Evolutionary conservation across 2,888 invertebrate genomes (phyloP).

Genomic region (Aplocera efformata): DNA sequence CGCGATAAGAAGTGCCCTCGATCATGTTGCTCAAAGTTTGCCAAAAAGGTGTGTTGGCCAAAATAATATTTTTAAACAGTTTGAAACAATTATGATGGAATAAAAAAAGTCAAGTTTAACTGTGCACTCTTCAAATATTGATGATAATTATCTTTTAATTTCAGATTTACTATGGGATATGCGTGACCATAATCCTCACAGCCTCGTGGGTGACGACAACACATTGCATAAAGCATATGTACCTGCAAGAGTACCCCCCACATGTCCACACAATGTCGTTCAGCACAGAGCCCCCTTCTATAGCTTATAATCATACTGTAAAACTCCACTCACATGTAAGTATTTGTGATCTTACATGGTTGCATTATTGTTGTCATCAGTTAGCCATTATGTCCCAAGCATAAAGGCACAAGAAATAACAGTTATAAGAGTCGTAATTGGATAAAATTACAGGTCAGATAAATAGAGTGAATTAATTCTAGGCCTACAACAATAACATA

Average conservation of each 20-base stretch:
- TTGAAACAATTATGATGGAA: too few species aligned
- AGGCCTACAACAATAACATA: too few species aligned
- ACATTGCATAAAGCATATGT: conserved; percentile 93
- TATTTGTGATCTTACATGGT: too few species aligned
- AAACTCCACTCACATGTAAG: conserved; percentile 59
- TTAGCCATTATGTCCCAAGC: too few species aligned
- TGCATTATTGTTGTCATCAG: too few species aligned
- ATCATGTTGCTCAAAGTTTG: conserved; percentile 90
- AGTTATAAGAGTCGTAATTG: too few species aligned
- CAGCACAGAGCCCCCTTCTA: conserved; percentile 57
- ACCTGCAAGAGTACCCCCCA: conserved; percentile 77
- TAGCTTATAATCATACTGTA: conserved; percentile 49
- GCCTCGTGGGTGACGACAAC: conserved; percentile 96
- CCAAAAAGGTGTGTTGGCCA: conserved; percentile 86
- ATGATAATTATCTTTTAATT: not conserved
- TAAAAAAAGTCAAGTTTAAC: too few species aligned
- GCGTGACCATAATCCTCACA: conserved; percentile 92
- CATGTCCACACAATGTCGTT: conserved; percentile 62
- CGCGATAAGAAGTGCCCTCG: conserved; percentile 82
- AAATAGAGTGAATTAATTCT: too few species aligned
- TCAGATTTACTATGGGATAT: conserved; percentile 93
- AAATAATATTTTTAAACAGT: too few species aligned
- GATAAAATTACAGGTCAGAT: too few species aligned
- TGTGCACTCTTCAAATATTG: not conserved
- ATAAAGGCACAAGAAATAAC: too few species aligned